These are phyloP conservation scores for Brachyalestes nurse DNA, from an alignment of 2,797 vertebrate species.

Conservation along the genomic window DNA sequence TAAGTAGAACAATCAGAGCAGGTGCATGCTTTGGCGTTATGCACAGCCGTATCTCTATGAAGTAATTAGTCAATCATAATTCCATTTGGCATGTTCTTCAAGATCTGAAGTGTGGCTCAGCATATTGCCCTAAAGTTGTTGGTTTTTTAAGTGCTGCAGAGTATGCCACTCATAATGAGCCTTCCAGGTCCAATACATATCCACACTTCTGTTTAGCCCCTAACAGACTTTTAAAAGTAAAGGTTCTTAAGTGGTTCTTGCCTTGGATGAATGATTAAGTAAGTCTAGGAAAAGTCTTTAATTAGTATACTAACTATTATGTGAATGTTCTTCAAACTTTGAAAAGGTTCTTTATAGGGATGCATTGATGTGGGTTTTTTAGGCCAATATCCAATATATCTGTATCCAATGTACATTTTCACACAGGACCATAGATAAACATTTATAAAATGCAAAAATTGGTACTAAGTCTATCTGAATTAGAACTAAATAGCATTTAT, in stretches of 20 bases:
- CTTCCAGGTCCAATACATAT: conserved; percentile 16
- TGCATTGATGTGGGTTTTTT: too few species aligned
- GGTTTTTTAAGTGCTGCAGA: not conserved
- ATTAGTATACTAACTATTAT: not conserved
- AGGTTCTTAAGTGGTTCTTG: too few species aligned
- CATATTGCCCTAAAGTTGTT: conserved; percentile 1
- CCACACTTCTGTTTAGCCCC: conserved; percentile 20
- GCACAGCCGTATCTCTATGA: not conserved
- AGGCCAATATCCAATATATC: too few species aligned
- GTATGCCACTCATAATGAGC: conserved; percentile 27
- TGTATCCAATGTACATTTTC: too few species aligned
- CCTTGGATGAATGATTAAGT: too few species aligned
- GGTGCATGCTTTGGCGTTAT: not conserved
- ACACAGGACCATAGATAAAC: too few species aligned
- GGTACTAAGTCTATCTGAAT: too few species aligned
- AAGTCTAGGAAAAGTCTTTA: not conserved
- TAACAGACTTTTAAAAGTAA: conserved; percentile 10
- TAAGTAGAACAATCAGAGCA: not conserved
- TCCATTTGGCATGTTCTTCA: not conserved
- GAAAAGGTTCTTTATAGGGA: too few species aligned
- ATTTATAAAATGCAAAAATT: too few species aligned
- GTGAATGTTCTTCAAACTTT: too few species aligned
- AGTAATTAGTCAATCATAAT: conserved; percentile 19
- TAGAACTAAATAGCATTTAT: too few species aligned
- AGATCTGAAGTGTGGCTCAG: not conserved